Percentiles rank a stretch among this genome's conserved stretches.
These are phyloP conservation scores for Apamea epomidion DNA, from an alignment of 2,888 invertebrate species.

Conservation along the genomic window DNA sequence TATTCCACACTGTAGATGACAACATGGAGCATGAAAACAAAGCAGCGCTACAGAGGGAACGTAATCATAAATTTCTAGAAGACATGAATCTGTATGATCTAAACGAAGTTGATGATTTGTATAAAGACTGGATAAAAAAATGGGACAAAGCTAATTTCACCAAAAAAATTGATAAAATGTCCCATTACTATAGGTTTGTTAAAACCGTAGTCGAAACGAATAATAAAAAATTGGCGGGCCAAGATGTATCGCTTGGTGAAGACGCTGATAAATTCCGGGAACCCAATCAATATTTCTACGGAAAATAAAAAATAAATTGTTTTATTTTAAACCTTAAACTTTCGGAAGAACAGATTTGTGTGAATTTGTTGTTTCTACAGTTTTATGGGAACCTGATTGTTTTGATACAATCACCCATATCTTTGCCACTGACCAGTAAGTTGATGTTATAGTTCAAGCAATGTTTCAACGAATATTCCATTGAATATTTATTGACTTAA, in stretches of 20 bases:
- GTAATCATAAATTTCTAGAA: constrained; percentile 32
- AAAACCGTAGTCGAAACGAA: constrained; percentile 79
- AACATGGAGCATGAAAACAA: constrained; percentile 56
- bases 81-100: constrained; percentile 74
- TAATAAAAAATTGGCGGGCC: constrained; percentile 69
- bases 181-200: constrained; percentile 77
- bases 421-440: neutral
- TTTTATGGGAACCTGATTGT: neutral
- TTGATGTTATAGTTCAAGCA: neutral
- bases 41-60: neutral
- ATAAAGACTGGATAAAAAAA: constrained; percentile 66
- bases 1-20: constrained; percentile 64
- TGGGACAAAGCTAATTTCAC: constrained; percentile 67
- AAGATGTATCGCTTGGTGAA: constrained; percentile 61
- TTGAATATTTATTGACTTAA: neutral
- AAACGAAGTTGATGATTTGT: constrained; percentile 71
- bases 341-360: neutral
- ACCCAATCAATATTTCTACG: constrained; percentile 73
- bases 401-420: neutral
- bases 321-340: constrained; percentile 15
- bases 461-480: neutral
- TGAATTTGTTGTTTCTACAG: neutral
- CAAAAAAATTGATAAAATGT: constrained; percentile 57
- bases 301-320: constrained; percentile 22
- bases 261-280: constrained; percentile 73